phyloP scores from a whole-genome alignment of 2,113 vertebrate genomes.

The Seriola quinqueradiata region DNA sequence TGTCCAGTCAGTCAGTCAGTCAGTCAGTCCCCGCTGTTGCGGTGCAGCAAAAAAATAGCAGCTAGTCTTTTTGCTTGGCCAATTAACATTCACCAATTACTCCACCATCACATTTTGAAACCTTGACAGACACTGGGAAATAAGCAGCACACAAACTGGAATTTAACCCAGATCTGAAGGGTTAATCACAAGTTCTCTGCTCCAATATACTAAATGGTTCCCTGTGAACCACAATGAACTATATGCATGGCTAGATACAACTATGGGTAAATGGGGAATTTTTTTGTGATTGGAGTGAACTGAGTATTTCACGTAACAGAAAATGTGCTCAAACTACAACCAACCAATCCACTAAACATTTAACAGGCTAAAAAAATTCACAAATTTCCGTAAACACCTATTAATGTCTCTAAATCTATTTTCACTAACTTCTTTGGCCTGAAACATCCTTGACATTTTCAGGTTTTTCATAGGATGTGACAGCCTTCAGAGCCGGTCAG shows the following conservation, averaged over 20 bases:
- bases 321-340: background rate
- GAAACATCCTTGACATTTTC: background rate
- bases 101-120: background rate
- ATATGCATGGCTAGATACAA: too few species aligned
- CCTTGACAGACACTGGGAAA: background rate
- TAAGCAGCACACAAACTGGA: background rate
- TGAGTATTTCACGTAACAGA: background rate
- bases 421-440: background rate
- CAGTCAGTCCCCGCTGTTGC: too few species aligned
- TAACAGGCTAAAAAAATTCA: background rate
- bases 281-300: background rate
- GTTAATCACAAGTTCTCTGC: background rate
- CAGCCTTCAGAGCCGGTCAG: background rate
- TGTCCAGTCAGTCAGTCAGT: too few species aligned
- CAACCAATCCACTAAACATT: background rate
- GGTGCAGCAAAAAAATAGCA: background rate
- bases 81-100: background rate
- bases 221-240: background rate
- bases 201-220: background rate
- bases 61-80: background rate
- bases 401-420: background rate
- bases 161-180: background rate
- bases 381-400: too few species aligned
- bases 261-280: too few species aligned
- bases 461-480: background rate